phyloP scores from a whole-genome alignment of 2,113 vertebrate genomes.

The Catharus fuscescens region DNA sequence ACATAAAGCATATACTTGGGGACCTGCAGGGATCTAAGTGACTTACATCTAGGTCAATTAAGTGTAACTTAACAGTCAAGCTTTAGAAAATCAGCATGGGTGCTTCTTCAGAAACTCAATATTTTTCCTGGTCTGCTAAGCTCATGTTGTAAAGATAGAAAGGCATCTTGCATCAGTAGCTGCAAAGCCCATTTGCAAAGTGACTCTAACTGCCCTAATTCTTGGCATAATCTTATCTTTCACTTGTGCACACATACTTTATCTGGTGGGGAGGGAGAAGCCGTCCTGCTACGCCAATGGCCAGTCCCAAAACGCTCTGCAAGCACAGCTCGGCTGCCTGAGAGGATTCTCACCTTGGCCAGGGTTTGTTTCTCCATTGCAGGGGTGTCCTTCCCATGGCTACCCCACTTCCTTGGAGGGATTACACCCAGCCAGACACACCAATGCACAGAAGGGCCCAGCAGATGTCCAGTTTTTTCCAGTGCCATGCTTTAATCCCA shows the following conservation, averaged over 20 bases:
- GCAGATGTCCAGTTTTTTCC: not conserved
- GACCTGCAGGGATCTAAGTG: not conserved
- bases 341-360: not conserved
- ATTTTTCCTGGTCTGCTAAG: not conserved
- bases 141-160: not conserved
- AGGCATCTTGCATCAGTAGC: not conserved
- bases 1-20: fast-evolving
- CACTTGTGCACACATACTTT: not conserved
- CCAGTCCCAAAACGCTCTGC: not conserved
- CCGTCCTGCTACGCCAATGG: not conserved
- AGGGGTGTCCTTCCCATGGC: not conserved
- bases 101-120: not conserved
- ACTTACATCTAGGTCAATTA: not conserved
- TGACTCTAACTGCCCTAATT: not conserved
- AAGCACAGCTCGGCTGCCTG: fast-evolving
- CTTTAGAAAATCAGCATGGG: not conserved
- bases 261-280: not conserved
- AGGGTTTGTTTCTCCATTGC: not conserved
- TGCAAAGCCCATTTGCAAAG: not conserved
- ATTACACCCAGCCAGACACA: not conserved
- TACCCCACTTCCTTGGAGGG: not conserved
- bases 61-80: not conserved
- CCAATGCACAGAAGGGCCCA: not conserved
- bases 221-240: not conserved
- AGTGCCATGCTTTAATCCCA: not conserved